Evolutionary conservation across 2,797 vertebrate species (phyloP).

Genomic region (Periophthalmus magnuspinnatus): DNA sequence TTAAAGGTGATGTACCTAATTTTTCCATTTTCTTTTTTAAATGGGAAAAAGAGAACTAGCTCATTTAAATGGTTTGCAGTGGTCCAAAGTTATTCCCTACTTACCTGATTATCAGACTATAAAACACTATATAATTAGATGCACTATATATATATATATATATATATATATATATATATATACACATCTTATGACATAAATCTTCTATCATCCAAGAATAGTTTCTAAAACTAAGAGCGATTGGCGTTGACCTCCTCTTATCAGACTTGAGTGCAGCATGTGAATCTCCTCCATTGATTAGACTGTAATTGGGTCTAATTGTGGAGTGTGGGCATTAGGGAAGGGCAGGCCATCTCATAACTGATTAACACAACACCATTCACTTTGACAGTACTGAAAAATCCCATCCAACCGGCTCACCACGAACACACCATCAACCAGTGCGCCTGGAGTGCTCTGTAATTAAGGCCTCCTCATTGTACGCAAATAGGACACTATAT

Average conservation of each 20-base stretch:
- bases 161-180: background rate
- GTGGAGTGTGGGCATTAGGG: slow-evolving; percentile 56
- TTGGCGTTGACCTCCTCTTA: slow-evolving; percentile 82
- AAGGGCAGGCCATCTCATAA: slow-evolving; percentile 60
- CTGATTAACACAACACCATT: slow-evolving; percentile 52
- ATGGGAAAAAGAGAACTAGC: no score
- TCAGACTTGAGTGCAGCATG: slow-evolving; percentile 87
- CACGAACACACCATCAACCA: background rate
- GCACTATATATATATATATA: background rate
- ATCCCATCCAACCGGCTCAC: background rate
- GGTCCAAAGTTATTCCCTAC: no score
- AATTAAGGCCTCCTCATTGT: slow-evolving; percentile 7
- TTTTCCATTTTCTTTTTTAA: no score
- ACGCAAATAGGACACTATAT: slow-evolving; percentile 1
- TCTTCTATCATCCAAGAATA: slow-evolving; percentile 50
- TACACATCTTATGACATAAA: background rate
- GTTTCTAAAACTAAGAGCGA: slow-evolving; percentile 72
- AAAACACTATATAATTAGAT: no score
- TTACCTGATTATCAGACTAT: no score
- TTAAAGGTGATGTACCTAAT: no score
- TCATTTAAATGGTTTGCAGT: no score
- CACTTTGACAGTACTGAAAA: slow-evolving; percentile 4
- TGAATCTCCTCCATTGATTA: slow-evolving; percentile 87
- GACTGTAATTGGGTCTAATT: slow-evolving; percentile 86
- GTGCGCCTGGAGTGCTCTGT: background rate